Conservation (phyloP, 2,888 invertebrate species). For the Synanthedon vespiformis region DNA sequence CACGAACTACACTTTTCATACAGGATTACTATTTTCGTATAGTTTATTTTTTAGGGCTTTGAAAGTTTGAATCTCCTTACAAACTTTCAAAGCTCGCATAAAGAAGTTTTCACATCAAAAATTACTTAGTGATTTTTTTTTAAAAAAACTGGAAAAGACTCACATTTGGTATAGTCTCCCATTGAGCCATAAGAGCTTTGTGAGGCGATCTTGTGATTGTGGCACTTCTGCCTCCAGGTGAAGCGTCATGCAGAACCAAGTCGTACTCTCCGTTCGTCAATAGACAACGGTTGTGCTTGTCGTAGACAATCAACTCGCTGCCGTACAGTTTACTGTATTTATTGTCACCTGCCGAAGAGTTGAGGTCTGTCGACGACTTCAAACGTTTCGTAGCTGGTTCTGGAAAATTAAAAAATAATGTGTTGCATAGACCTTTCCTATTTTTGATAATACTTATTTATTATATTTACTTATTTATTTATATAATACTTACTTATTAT, state of each 20-base stretch:
- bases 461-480: no score
- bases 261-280: slow-evolving; percentile 93
- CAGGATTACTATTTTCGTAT: no score
- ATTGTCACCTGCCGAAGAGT: slow-evolving; percentile 29
- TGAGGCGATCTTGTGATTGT: slow-evolving; percentile 59
- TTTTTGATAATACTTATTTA: no score
- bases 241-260: slow-evolving; percentile 83
- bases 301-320: slow-evolving; percentile 89
- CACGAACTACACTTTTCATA: no score
- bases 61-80: no score
- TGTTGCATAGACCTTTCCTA: no score
- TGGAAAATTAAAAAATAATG: slow-evolving; percentile 12
- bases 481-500: no score
- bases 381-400: slow-evolving; percentile 79
- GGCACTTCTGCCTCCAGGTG: slow-evolving; percentile 72
- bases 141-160: slow-evolving; percentile 18
- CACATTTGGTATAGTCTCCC: slow-evolving; percentile 73
- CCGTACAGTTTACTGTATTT: slow-evolving; percentile 75
- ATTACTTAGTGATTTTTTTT: no score
- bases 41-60: no score
- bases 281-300: slow-evolving; percentile 88
- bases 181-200: slow-evolving; percentile 64
- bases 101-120: no score
- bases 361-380: slow-evolving; percentile 67
- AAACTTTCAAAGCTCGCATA: no score